Base-by-base conservation (phyloP, 2,888 invertebrate species). In the Orthosia incerta region DNA sequence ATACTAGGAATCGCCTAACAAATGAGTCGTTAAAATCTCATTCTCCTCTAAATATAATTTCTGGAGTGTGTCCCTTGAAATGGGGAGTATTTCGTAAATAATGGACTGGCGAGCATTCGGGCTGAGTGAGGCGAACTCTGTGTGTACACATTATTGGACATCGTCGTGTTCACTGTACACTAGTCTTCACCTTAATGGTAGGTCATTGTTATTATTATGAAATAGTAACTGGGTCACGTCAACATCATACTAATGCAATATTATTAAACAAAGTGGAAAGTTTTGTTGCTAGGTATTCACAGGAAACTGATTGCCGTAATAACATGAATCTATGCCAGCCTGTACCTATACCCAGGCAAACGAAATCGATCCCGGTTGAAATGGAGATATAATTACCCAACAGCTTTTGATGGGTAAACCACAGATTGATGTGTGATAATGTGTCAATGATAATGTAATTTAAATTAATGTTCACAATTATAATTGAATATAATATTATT, bases 1-100 rank as follows among this genome's bases (percentile, higher is more conserved):
- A 81, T 77, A 76, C 71, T 84, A 71, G 66, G 82, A 86, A 82
- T 86, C 77, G 84, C 75, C 83, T 82, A 85, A 84, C 82, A 89
- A 92, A 91, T 90, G 87, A 90, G 88, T 90, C 91, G 88, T 91
- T 90, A 90, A 91, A 92, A 89, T 90, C 90, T 88, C 90, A 90
- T 90, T 89, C 85, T 84, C 74, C 74, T 87, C 80, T 83, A 86
- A 88, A 88, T 85, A 88, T 88, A 89, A 89, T 91, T 87, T 88
- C 85, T 84, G 80, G 80, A 84, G 81, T 80, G 85, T 88, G 89
- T 86, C 89, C 84, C 89, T 86, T 76, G 84, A 87, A 90, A 89
- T 87, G 86, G 82, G 80, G 75, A 86, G 86, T 62, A 83, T 88
- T 89, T 89, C 88, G 83, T 83, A 85, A 86, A 87, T 89, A 88